Evolutionary conservation across 2,888 invertebrate species (phyloP).

Genomic region (Colostygia pectinataria): DNA sequence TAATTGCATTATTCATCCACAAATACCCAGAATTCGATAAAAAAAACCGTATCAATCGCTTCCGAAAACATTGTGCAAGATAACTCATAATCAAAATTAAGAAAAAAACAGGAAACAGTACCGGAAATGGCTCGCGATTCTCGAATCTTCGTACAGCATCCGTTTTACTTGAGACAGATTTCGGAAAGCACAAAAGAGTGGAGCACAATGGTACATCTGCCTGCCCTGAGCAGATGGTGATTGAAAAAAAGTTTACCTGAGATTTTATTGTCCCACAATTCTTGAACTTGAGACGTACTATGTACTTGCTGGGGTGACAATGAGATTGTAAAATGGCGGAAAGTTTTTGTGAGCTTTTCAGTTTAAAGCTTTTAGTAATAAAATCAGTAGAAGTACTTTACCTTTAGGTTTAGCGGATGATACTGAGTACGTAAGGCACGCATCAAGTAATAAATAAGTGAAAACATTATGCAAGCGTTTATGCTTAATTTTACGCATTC

Average conservation of each 20-base stretch:
- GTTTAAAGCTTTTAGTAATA: no score
- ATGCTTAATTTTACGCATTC: no score
- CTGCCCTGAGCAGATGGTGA: conserved; percentile 71
- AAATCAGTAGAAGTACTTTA: no score
- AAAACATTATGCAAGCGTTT: no score
- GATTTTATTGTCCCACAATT: conserved; percentile 49
- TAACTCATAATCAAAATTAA: conserved; percentile 15
- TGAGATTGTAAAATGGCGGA: conserved; percentile 10
- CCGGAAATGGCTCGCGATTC: conserved; percentile 47
- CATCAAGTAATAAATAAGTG: no score
- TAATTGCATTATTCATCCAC: conserved; percentile 8
- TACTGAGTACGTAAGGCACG: no score
- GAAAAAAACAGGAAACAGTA: conserved; percentile 44
- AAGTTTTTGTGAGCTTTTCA: conserved; percentile 5
- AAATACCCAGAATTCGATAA: conserved; percentile 17
- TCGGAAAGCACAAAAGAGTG: conserved; percentile 19
- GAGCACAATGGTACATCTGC: conserved; percentile 70
- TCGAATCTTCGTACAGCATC: conserved; percentile 15
- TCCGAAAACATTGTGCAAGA: conserved; percentile 16
- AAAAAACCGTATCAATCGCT: conserved; percentile 21
- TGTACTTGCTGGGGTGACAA: conserved; percentile 40
- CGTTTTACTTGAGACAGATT: conserved; percentile 22
- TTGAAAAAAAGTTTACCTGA: conserved; percentile 72
- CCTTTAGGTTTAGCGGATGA: no score
- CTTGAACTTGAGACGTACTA: conserved; percentile 56